Base-by-base conservation (phyloP, 2,888 invertebrate species). In the Rhamnusium bicolor region DNA sequence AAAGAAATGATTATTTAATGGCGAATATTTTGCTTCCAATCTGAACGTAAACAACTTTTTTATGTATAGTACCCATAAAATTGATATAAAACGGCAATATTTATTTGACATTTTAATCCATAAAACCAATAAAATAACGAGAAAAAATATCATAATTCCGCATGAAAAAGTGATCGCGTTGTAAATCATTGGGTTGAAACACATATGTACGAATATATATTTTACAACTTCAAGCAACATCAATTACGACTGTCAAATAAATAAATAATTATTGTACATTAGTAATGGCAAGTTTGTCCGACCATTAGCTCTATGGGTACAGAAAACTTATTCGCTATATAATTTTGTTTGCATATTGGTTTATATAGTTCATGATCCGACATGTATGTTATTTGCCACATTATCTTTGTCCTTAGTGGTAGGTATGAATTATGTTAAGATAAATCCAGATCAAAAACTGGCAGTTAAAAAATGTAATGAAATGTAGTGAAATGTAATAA, bases 81-180 rank as follows among this genome's bases (percentile, higher is more conserved):
- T 24, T 27, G 27, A 27, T 56, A 24, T 56, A 56, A 56, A 56
- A 14, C 24, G 24, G 14, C 2, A 29, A 60, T 40, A 60, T 60
- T 60, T 60, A 60, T 60, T 40, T 60, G 60, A 60, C 60, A 29
- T 7, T 60, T 32, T 32, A 60, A 60, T 60, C 60, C 60, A 60
- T 60, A 60, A 18, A 60, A 19, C 18, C 32, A 29, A 19, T 32
- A 32, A 18, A 29, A 60, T 60, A 60, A 60, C 60, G 60, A 40
- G 60, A 60, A 60, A n/a, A 60, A 60, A 60, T 60, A 60, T 40
- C 32, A 18, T 60, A 40, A 60, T 60, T 60, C 32, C 3, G 32
- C 60, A 16, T 60, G 60, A 60, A 60, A 32, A 60, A 60, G 6
- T 60, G 60, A 60, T 60, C 29, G 60, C 14, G 60, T 16, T 60